Conservation (phyloP, 2,113 vertebrate species). For the Notothenia coriiceps region DNA sequence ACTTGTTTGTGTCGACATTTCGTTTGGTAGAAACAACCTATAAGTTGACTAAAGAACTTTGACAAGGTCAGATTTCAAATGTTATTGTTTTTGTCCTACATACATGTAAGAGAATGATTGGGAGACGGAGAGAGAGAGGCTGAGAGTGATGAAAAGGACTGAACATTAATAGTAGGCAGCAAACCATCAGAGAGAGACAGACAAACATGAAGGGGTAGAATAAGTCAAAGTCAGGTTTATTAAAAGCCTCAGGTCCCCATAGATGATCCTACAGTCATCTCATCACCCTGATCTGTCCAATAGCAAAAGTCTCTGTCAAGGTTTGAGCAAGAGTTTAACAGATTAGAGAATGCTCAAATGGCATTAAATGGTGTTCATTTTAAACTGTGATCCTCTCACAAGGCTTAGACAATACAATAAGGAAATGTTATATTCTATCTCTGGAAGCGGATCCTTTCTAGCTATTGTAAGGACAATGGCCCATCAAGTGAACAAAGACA, state of each 20-base stretch:
- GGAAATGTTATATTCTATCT: background rate
- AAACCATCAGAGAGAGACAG: slow-evolving; percentile 1
- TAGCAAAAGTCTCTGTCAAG: slow-evolving; percentile 1
- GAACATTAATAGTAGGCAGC: background rate
- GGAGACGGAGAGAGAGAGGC: background rate
- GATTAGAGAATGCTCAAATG: slow-evolving; percentile 19
- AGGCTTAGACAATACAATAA: background rate
- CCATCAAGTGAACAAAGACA: background rate
- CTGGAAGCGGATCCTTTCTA: background rate
- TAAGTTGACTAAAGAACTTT: slow-evolving; percentile 2
- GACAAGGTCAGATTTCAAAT: slow-evolving; percentile 31
- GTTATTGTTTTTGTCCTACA: background rate
- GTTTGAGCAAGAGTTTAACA: slow-evolving; percentile 19
- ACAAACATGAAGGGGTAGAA: slow-evolving; percentile 18
- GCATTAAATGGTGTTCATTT: slow-evolving; percentile 7
- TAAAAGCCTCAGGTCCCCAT: slow-evolving; percentile 32
- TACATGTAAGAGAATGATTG: background rate
- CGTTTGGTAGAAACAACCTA: background rate
- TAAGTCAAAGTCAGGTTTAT: slow-evolving; percentile 17
- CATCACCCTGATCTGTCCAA: slow-evolving; percentile 2
- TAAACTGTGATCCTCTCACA: background rate
- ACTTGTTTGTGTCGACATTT: slow-evolving; percentile 12
- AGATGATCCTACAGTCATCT: background rate
- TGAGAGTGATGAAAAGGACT: slow-evolving; percentile 15
- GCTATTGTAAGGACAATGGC: background rate